Evolutionary conservation across 1,140 invertebrate genomes (phyloP), one percentile per base, ranked within the genome.

Genomic region (Saccostrea cuccullata): DNA sequence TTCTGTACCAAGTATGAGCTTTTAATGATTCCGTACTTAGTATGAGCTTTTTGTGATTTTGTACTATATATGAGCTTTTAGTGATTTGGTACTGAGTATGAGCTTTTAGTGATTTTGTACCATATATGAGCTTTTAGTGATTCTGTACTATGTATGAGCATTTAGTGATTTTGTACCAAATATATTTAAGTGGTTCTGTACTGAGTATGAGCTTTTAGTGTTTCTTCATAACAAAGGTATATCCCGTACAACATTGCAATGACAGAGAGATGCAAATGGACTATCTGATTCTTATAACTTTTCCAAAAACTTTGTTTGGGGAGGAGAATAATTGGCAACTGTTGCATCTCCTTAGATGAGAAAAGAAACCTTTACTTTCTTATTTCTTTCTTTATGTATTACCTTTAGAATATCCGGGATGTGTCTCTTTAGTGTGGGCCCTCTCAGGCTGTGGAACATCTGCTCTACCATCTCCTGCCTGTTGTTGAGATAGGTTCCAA

Each of bases 351-450:
- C 58, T 64, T 64, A 20, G 20, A 60, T 4, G 20, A 17, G 15
- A 17, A 2, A 64, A 17, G 20, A 60, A 60, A 60, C 30, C 15
- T 15, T 20, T 15, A 20, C 60, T 64, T n/a, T 64, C 70, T 73
- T 15, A 30, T 36, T 73, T 23, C 30, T 73, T 11, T 23, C 8
- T 26, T 4, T 26, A 11, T 26, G 1, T 73, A 26, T 73, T 91
- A 94, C 94, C 93, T 93, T 93, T 3, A 95, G 87, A 23, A 94
- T 89, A 67, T 94, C 94, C 13, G 94, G 94, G 60, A 95, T 83
- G 83, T 94, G 93, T 12, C 92, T 87, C 26, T 92, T 91, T 40
- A 95, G 89, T 82, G 92, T 94, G 67, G 89, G 82, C 1, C 93
- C 92, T 40, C 90, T 91, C 0, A 95, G 91, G 77, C 93, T 93